phyloP scores from a whole-genome alignment of 2,113 vertebrate genomes.

The Dipodomys ordii region DNA sequence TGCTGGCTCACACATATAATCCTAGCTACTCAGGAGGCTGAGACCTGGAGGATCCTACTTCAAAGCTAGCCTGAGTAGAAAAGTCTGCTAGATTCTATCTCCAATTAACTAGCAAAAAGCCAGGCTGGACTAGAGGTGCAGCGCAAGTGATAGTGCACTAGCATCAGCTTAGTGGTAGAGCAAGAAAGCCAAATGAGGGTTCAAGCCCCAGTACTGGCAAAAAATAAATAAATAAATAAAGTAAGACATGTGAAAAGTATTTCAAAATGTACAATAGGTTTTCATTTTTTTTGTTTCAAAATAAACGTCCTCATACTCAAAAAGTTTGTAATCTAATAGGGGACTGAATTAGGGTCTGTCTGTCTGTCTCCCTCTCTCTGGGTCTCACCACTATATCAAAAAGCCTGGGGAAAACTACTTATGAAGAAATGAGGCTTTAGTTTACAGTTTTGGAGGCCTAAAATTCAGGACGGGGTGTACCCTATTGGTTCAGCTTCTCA shows the following conservation, averaged over 20 bases:
- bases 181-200: no score
- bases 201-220: no score
- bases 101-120: background rate
- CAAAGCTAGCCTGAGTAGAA: no score
- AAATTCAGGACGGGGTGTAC: background rate
- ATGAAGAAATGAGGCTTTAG: background rate
- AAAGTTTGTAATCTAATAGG: background rate
- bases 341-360: background rate
- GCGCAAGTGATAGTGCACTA: no score
- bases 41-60: no score
- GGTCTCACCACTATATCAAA: background rate
- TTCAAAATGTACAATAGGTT: conserved; percentile 7
- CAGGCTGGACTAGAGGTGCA: no score
- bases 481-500: background rate
- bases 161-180: no score
- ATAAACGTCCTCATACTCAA: background rate
- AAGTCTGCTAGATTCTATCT: background rate
- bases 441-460: background rate
- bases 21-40: no score
- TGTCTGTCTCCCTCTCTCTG: no score
- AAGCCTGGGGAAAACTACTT: background rate
- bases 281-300: conserved; percentile 35
- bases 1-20: no score
- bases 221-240: conserved; percentile 33
- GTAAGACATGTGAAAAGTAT: background rate